Conservation (phyloP, 2,113 vertebrate genomes). For the Periophthalmus modestus region DNA sequence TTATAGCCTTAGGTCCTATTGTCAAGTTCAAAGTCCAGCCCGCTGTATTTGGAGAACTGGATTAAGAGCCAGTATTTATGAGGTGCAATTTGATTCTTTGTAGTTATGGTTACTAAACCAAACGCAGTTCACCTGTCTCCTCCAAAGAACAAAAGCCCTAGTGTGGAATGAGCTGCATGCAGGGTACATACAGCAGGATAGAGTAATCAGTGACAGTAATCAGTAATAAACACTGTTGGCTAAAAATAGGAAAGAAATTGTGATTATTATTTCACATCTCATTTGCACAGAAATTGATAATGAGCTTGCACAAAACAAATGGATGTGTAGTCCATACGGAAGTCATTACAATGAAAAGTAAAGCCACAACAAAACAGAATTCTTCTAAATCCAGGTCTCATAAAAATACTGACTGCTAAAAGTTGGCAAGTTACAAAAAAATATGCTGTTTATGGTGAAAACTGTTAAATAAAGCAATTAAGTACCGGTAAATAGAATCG, state of each 20-base stretch:
- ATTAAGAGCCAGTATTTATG: constrained; percentile 66
- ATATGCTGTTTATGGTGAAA: no score
- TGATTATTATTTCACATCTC: not conserved
- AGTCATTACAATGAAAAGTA: not conserved
- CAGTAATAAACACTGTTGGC: not conserved
- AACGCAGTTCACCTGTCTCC: constrained; percentile 55
- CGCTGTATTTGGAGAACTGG: constrained; percentile 54
- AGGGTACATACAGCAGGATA: not conserved
- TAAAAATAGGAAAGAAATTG: not conserved
- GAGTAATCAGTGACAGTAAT: no score
- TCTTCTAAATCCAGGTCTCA: not conserved
- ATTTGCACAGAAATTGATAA: not conserved
- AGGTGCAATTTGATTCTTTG: constrained; percentile 46
- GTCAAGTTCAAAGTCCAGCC: constrained; percentile 52
- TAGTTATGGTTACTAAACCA: constrained; percentile 52
- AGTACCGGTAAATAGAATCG: no score
- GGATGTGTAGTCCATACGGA: not conserved
- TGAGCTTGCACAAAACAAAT: not conserved
- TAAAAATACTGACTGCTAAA: no score
- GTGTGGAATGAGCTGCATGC: constrained; percentile 19
- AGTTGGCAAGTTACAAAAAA: no score
- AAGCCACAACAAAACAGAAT: not conserved
- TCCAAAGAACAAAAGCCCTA: constrained; percentile 45
- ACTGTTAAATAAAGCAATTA: no score
- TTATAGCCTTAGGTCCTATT: constrained; percentile 54